These are phyloP conservation scores for Parasteatoda tepidariorum DNA, from an alignment of 1,140 invertebrate species.

Conservation along the genomic window DNA sequence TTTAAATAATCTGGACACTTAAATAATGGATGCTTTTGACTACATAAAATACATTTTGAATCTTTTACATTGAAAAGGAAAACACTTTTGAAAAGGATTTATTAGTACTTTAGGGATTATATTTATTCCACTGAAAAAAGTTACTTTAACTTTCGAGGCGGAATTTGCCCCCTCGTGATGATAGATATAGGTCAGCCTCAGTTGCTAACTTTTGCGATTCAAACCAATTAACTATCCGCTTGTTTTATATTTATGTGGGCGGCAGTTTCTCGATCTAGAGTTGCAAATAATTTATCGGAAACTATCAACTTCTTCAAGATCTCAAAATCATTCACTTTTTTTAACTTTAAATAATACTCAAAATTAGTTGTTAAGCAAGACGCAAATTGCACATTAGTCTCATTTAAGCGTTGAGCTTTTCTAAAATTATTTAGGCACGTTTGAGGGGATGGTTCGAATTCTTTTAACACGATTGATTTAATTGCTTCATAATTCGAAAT, in stretches of 20 bases:
- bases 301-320: not conserved
- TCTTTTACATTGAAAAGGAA: too few species aligned
- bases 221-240: not conserved
- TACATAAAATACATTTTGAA: too few species aligned
- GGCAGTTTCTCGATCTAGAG: not conserved
- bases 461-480: too few species aligned
- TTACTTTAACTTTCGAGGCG: too few species aligned
- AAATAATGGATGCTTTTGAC: too few species aligned
- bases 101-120: too few species aligned
- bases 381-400: not conserved
- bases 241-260: not conserved
- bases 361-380: not conserved
- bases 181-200: not conserved
- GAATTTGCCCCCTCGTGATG: not conserved
- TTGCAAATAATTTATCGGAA: constrained; percentile 4
- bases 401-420: not conserved
- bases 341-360: constrained; percentile 8
- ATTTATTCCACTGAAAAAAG: too few species aligned
- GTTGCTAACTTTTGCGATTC: not conserved
- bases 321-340: not conserved
- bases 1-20: too few species aligned
- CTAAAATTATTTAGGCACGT: not conserved
- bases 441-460: too few species aligned
- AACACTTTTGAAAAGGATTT: too few species aligned
- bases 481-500: too few species aligned